These are phyloP conservation scores for Petrocephalus schoutedeni DNA, from an alignment of 2,797 vertebrate species.

Conservation along the genomic window DNA sequence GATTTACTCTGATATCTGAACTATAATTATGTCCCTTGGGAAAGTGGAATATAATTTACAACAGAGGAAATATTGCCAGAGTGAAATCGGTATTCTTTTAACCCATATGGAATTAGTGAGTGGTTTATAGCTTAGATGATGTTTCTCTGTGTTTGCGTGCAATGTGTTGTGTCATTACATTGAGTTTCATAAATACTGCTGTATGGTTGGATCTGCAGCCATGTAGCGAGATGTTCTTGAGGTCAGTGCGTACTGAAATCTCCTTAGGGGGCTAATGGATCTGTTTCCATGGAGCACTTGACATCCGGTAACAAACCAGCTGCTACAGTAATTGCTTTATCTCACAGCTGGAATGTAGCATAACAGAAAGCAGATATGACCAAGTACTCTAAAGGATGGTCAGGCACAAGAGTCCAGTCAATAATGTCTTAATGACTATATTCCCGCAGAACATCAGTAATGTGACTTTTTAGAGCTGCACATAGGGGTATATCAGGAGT, in stretches of 20 bases:
- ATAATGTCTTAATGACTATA: background rate
- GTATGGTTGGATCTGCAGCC: background rate
- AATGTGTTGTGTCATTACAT: background rate
- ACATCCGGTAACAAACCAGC: background rate
- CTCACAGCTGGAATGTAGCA: background rate
- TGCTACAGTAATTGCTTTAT: background rate
- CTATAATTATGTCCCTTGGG: constrained; percentile 42
- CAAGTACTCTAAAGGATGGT: background rate
- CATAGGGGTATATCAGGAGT: background rate
- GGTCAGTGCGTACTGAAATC: constrained; percentile 9
- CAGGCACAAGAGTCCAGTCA: background rate
- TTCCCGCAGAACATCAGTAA: background rate
- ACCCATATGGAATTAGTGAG: background rate
- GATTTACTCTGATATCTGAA: constrained; percentile 8
- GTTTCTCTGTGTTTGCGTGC: background rate
- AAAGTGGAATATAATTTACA: constrained; percentile 1
- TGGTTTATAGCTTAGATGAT: background rate
- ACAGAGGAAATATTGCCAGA: background rate
- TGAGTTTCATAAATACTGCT: background rate
- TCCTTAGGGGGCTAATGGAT: background rate
- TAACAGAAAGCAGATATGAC: background rate
- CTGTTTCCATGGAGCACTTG: background rate
- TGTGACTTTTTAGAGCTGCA: background rate
- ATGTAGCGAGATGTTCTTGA: background rate
- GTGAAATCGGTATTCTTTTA: background rate